A percentile compares a stretch with the other conserved stretches of the same genome.
These are phyloP conservation scores for Arion vulgaris DNA, from an alignment of 1,140 invertebrate genomes.

Conservation along the genomic window DNA sequence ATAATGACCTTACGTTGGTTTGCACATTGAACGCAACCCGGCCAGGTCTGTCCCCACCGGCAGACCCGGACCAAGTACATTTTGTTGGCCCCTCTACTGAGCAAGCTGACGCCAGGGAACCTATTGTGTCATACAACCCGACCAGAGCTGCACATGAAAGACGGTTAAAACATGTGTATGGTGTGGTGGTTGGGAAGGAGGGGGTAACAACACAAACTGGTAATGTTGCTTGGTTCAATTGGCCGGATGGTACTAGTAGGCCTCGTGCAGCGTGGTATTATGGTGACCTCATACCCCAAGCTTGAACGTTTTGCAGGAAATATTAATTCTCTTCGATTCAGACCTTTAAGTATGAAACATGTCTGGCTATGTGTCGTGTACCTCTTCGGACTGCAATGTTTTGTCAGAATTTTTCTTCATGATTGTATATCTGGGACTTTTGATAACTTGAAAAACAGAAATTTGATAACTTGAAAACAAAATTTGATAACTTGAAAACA, in stretches of 20 bases:
- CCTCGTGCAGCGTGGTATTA: conserved; percentile 15
- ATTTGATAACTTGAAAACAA: no score
- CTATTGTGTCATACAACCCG: conserved; percentile 5
- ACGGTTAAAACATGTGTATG: neutral
- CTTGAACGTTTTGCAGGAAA: neutral
- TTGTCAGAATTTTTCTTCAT: no score
- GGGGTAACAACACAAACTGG: neutral
- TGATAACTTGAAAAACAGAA: no score
- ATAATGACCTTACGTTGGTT: conserved; percentile 23
- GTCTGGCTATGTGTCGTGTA: no score
- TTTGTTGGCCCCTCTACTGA: neutral
- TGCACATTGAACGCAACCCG: conserved; percentile 5
- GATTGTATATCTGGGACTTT: no score
- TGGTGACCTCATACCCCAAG: conserved; percentile 33
- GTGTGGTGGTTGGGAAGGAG: neutral
- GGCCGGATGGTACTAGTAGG: conserved; percentile 31
- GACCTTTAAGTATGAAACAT: no score
- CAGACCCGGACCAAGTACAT: neutral
- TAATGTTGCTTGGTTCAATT: neutral
- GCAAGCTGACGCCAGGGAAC: neutral
- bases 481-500: no score
- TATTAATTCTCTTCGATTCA: neutral
- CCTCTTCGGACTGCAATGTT: no score
- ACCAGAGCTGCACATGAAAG: neutral
- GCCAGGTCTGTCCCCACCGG: neutral